A percentile compares a stretch with the other conserved stretches of the same genome.
Conservation (phyloP, 1,140 invertebrate genomes). For the Elymnias hypermnestra region DNA sequence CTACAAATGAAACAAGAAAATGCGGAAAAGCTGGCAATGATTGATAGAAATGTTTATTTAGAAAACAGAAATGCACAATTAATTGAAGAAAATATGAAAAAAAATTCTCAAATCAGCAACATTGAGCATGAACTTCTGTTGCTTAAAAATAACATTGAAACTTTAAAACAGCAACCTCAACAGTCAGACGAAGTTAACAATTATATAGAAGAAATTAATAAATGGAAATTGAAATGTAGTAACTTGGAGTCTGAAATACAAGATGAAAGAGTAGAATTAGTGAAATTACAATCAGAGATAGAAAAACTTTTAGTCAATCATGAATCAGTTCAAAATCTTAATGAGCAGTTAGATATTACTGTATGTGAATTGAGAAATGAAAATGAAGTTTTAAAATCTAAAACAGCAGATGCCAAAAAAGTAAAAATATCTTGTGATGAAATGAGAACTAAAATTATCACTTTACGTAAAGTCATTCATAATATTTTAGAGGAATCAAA, state of each 20-base stretch:
- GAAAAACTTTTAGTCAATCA: slow-evolving; percentile 63
- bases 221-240: slow-evolving; percentile 56
- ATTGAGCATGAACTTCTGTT: slow-evolving; percentile 50
- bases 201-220: slow-evolving; percentile 43
- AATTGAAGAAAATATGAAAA: slow-evolving; percentile 62
- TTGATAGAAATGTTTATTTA: slow-evolving; percentile 70
- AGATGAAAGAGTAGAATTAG: slow-evolving; percentile 67
- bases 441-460: slow-evolving; percentile 26
- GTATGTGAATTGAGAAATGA: slow-evolving; percentile 40
- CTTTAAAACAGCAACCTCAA: slow-evolving; percentile 20
- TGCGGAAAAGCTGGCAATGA: slow-evolving; percentile 70
- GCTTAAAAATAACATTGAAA: slow-evolving; percentile 29
- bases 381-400: slow-evolving; percentile 29
- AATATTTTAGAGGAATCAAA: slow-evolving; percentile 35
- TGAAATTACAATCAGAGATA: slow-evolving; percentile 65
- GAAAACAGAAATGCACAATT: slow-evolving; percentile 62
- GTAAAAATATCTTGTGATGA: slow-evolving; percentile 18
- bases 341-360: slow-evolving; percentile 35
- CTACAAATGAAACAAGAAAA: slow-evolving; percentile 72
- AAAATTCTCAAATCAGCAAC: slow-evolving; percentile 53
- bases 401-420: slow-evolving; percentile 23
- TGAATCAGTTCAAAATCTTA: slow-evolving; percentile 51
- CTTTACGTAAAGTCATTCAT: slow-evolving; percentile 29
- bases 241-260: slow-evolving; percentile 60
- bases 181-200: slow-evolving; percentile 31